Conservation (phyloP, 2,113 vertebrate species). For the Macrotis lagotis region DNA sequence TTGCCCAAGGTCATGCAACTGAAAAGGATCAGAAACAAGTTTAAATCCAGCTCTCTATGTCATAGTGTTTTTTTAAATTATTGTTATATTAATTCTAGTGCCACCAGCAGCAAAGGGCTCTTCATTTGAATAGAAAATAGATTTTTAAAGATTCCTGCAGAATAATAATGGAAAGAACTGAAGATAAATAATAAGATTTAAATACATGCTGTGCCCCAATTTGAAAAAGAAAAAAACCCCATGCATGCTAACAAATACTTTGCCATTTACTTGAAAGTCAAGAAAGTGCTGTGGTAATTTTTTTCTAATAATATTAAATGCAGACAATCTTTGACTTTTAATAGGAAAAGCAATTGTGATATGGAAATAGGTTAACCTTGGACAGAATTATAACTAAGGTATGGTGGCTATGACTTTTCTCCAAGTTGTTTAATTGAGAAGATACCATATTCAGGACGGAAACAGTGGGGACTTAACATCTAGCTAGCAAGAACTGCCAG, state of each 20-base stretch:
- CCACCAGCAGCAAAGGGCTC: neutral
- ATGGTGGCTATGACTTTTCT: neutral
- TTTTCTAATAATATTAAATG: conserved; percentile 47
- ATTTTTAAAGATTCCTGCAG: neutral
- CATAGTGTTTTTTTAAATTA: neutral
- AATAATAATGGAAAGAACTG: neutral
- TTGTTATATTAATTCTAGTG: neutral
- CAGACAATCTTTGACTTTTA: conserved; percentile 26
- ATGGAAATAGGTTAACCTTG: neutral
- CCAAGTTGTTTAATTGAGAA: neutral
- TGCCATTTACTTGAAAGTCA: conserved; percentile 36
- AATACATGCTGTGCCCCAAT: conserved; percentile 8
- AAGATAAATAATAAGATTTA: conserved; percentile 35
- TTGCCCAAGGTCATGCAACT: neutral
- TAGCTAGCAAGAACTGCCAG: neutral
- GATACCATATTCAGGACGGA: neutral
- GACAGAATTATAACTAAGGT: neutral
- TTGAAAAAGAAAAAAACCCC: conserved; percentile 21
- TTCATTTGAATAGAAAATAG: conserved; percentile 10
- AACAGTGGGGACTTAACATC: neutral
- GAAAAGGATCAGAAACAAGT: neutral
- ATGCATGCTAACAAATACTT: neutral
- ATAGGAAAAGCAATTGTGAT: neutral
- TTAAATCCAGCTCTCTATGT: neutral
- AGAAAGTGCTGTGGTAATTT: neutral